Evolutionary conservation across 2,888 invertebrate genomes (phyloP).

Genomic region (Biston betularia): DNA sequence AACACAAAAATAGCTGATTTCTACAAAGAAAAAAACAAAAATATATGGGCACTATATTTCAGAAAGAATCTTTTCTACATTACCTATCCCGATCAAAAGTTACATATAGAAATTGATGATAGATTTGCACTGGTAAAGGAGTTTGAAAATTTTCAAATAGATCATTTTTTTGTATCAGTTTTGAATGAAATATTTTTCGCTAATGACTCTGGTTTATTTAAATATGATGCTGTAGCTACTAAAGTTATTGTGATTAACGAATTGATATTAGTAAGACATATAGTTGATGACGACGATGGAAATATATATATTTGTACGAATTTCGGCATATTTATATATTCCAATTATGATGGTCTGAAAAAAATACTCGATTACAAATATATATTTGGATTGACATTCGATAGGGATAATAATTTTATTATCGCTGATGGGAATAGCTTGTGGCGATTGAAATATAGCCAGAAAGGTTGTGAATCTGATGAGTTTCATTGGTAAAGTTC

Average conservation of each 20-base stretch:
- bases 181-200: conserved; percentile 58
- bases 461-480: conserved; percentile 52
- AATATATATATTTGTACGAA: conserved; percentile 65
- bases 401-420: conserved; percentile 67
- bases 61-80: conserved; percentile 69
- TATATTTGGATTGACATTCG: conserved; percentile 66
- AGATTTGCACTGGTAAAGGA: conserved; percentile 65
- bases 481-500: conserved; percentile 48
- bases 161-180: conserved; percentile 60
- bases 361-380: conserved; percentile 60
- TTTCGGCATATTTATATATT: conserved; percentile 58
- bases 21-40: conserved; percentile 65
- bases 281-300: conserved; percentile 67
- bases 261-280: conserved; percentile 63
- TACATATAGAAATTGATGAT: conserved; percentile 65
- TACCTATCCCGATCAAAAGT: conserved; percentile 68
- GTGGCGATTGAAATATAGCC: conserved; percentile 56
- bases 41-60: conserved; percentile 68
- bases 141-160: conserved; percentile 66
- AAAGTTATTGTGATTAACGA: conserved; percentile 54
- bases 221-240: conserved; percentile 53
- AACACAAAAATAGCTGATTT: conserved; percentile 63
- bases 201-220: conserved; percentile 67
- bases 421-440: conserved; percentile 66
- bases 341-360: conserved; percentile 49